Evolutionary conservation across 2,888 invertebrate genomes (phyloP).

Genomic region (Podabrus alpinus): DNA sequence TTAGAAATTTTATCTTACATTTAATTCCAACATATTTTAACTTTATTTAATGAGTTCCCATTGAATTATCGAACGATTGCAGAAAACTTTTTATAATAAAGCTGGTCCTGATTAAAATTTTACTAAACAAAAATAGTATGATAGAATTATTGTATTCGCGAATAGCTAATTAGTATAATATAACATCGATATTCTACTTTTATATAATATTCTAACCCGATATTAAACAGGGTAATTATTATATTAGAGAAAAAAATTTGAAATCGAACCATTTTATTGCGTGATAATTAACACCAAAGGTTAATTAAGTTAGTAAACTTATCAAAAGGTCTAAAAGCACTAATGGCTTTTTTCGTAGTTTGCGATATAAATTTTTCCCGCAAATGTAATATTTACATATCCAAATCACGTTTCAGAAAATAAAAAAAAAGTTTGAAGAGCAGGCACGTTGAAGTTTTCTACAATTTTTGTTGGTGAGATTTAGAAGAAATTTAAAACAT

Average conservation of each 20-base stretch:
- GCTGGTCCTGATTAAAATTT: neutral
- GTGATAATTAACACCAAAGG: slow-evolving; percentile 10
- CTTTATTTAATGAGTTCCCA: neutral
- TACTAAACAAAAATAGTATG: neutral
- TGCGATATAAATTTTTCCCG: slow-evolving; percentile 9
- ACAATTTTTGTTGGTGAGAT: slow-evolving; percentile 24
- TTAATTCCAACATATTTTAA: too few relatives aligned
- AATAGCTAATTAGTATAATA: too few relatives aligned
- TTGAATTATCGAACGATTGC: neutral
- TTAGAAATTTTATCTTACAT: too few relatives aligned
- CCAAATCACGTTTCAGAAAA: slow-evolving; percentile 29
- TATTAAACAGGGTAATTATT: neutral
- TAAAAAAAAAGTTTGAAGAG: slow-evolving; percentile 26
- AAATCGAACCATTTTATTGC: slow-evolving; percentile 8
- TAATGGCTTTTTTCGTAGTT: slow-evolving; percentile 6
- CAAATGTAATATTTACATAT: slow-evolving; percentile 26
- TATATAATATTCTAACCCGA: too few relatives aligned
- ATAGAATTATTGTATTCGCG: too few relatives aligned
- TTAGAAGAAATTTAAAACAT: slow-evolving; percentile 25
- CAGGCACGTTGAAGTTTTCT: slow-evolving; percentile 18
- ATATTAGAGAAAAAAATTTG: slow-evolving; percentile 1
- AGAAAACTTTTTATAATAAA: neutral
- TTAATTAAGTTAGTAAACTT: slow-evolving; percentile 20
- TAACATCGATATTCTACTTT: too few relatives aligned
- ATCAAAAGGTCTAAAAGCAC: neutral